These are phyloP conservation scores for Xenopus tropicalis DNA, from an alignment of 2,113 vertebrate genomes.

Conservation along the genomic window UCB_Xtro_10.0 CM004443.2:130904501-130905000, in stretches of 20 bases:
- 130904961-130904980: constrained; percentile 30
- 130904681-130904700: constrained; percentile 31
- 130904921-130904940: constrained; percentile 46
- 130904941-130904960: constrained; percentile 47
- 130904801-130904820: constrained; percentile 55
- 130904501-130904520: too few relatives aligned
- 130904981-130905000: constrained; percentile 17
- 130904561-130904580: too few relatives aligned
- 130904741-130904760: constrained; percentile 55
- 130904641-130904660: too few relatives aligned
- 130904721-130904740: constrained; percentile 53
- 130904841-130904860: constrained; percentile 48
- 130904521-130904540: too few relatives aligned
- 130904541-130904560: too few relatives aligned
- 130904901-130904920: constrained; percentile 39
- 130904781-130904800: constrained; percentile 54
- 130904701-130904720: constrained; percentile 44
- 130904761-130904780: constrained; percentile 53
- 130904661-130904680: constrained; percentile 15
- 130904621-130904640: too few relatives aligned
- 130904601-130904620: too few relatives aligned
- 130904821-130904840: constrained; percentile 56
- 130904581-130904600: too few relatives aligned
- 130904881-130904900: constrained; percentile 49
- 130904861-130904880: constrained; percentile 55